Base-by-base conservation (phyloP, 2,797 vertebrate species). In the Acipenser ruthenus region DNA sequence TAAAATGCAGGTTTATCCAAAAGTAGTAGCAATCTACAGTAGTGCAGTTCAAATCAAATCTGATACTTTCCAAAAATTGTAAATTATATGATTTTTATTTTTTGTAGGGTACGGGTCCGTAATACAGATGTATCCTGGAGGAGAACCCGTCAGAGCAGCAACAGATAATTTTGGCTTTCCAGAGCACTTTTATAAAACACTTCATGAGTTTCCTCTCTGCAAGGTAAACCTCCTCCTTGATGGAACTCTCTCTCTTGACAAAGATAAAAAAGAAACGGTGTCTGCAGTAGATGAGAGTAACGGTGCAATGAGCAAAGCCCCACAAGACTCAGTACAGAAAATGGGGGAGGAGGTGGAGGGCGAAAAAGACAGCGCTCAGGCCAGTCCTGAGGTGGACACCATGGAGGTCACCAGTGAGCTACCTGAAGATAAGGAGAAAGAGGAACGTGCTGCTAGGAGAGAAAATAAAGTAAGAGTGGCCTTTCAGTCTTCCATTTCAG, bases 151-250 rank as follows among this genome's bases (percentile, higher is more conserved):
- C 7, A 89, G 93, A 74, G 90, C 91, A 62, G 95, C 94, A 71
- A 90, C 95, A 79, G 90, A 92, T 64, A 95, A 89, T 80, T 99
- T 97, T 83, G 95, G 95, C 70, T 98, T 99, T 79, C 95, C 95
- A 4, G 83, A 84, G 53, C 86, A 78, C 67, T 99, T 97, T 80
- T 90, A 93, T 50, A 74, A 89, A 50, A 88, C 75, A 10, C 90
- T 99, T 65, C 90, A 95, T 51, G 94, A 95, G 70, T 98, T 98
- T 73, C 95, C 96, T 63, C 91, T 98, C 80, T 93, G 89, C 84
- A 92, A 93, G 78, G 89, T 98, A 73, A 91, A 92, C 3, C 91
- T 90, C 80, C 79, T 99, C 70, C 83, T 97, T 70, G 89, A 89
- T 69, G 94, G 94, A 48, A 90, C 83, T 0, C 88, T 95, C 71